phyloP scores from a whole-genome alignment of 2,797 vertebrate genomes.

The Chelon labrosus region DNA sequence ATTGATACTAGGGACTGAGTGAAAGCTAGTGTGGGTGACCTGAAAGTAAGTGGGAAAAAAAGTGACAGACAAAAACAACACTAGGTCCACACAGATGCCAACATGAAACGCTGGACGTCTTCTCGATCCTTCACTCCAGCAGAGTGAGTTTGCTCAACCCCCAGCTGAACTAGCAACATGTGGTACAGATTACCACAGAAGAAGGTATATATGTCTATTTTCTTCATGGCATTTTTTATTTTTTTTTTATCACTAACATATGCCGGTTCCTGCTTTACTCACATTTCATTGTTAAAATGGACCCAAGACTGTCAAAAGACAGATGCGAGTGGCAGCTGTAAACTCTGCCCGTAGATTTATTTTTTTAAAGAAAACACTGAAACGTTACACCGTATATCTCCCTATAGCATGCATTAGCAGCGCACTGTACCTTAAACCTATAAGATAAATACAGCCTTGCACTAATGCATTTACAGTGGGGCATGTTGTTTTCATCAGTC shows the following conservation, averaged over 20 bases:
- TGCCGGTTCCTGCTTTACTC: conserved; percentile 64
- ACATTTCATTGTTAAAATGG: conserved; percentile 55
- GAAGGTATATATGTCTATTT: conserved; percentile 76
- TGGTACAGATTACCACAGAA: conserved; percentile 77
- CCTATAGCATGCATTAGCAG: conserved; percentile 12
- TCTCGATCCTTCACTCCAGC: conserved; percentile 30
- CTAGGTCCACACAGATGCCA: conserved; percentile 5
- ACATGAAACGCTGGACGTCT: conserved; percentile 7
- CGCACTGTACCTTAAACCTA: conserved; percentile 1
- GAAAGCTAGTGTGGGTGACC: conserved; percentile 2
- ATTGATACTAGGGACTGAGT: conserved; percentile 16
- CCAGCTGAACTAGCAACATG: conserved; percentile 67
- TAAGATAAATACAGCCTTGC: neutral
- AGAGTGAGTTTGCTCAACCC: conserved; percentile 65
- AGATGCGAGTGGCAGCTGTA: conserved; percentile 36
- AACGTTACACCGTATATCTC: conserved; percentile 25
- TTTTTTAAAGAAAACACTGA: conserved; percentile 9
- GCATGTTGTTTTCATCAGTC: neutral
- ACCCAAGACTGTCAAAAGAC: conserved; percentile 46
- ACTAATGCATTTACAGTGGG: conserved; percentile 1
- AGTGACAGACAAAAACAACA: conserved; percentile 16
- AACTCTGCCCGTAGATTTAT: conserved; percentile 16
- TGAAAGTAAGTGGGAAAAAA: conserved; percentile 27
- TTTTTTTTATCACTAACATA: conserved; percentile 74
- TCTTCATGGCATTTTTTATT: conserved; percentile 54